Base-by-base conservation (phyloP, 2,113 vertebrate species). In the Chamaea fasciata region DNA sequence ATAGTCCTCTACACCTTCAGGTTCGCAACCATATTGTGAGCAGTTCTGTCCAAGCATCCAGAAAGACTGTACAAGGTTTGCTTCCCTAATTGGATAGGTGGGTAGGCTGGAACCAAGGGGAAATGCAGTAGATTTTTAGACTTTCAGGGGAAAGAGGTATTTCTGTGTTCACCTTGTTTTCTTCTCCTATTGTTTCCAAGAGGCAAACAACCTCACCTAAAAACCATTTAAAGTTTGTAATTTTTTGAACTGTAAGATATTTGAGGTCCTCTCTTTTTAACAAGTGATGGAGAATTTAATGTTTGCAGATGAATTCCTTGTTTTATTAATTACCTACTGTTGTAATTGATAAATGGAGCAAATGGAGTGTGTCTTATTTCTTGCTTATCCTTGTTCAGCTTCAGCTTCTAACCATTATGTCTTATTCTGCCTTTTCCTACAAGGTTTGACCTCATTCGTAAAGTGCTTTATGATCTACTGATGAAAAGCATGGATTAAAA, bases 401-500 rank as follows among this genome's bases (percentile, higher is more conserved):
- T 86, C 6, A 13, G 26, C 18, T 89, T 92, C 28, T 85, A 71
- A 71, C 60, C 13, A 15, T 56, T 81, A 9, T 28, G 4, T 85
- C 41, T 87, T 57, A 64, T 68, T 87, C 44, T 83, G 35, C 28
- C 13, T 92, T 94, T 91, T 81, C 16, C 56, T 50, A 39, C 64
- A 73, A 65, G 50, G 3, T 63, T 94, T 91, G 84, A 84, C 84
- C 77, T 91, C 64, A 14, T 95, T 96, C 0, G 0, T 75, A 33
- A 81, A 50, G 55, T 89, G 50, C 39, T 95, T 92, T 87, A 59
- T 89, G 87, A 89, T 79, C 64, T 62, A 60, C 42, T 83, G 76
- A 92, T 82, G 64, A 87, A 92, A 95, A 89, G 20, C 37, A 63
- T 57, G 27, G 74, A 86, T 65, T 86, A 89, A 77, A 89, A 89